A percentile compares a stretch with the other conserved stretches of the same genome.
phyloP scores from a whole-genome alignment of 1,140 invertebrate species.

The Nephila pilipes region DNA sequence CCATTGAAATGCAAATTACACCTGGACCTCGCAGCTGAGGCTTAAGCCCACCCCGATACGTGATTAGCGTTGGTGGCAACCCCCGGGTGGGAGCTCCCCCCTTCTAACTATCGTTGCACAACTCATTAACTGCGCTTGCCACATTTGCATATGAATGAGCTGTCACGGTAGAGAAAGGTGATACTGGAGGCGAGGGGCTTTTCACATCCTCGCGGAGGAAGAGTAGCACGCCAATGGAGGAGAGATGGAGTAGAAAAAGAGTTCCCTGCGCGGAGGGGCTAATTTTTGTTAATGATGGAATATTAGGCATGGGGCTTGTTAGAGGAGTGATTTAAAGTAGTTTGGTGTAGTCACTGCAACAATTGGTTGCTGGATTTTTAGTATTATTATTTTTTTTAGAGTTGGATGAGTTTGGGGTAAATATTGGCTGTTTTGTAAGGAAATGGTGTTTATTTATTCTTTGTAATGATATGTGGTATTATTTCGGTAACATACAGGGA shows the following conservation, averaged over 20 bases:
- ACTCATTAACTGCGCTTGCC: constrained; percentile 77
- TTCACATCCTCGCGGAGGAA: constrained; percentile 69
- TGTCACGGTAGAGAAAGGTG: constrained; percentile 66
- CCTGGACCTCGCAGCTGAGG: constrained; percentile 74
- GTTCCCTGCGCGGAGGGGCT: constrained; percentile 49
- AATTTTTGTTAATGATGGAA: constrained; percentile 76
- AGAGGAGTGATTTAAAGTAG: constrained; percentile 50
- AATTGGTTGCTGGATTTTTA: neutral
- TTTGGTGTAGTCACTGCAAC: constrained; percentile 41
- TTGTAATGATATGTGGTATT: too few species aligned
- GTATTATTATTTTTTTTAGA: neutral
- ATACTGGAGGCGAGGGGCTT: constrained; percentile 65
- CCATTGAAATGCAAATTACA: constrained; percentile 76
- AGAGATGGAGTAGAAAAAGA: constrained; percentile 49
- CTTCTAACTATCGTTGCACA: constrained; percentile 74
- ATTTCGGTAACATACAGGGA: too few species aligned
- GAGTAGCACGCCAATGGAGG: constrained; percentile 4
- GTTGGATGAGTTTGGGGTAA: neutral
- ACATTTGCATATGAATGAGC: constrained; percentile 77
- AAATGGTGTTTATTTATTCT: too few species aligned
- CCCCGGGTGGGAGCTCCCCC: neutral
- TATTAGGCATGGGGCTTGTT: constrained; percentile 53
- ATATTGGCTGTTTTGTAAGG: too few species aligned
- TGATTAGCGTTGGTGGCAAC: constrained; percentile 58
- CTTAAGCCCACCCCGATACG: constrained; percentile 56